These are phyloP conservation scores for Hydrotaea cyrtoneurina DNA, from an alignment of 2,888 invertebrate species.

Conservation along the genomic window DNA sequence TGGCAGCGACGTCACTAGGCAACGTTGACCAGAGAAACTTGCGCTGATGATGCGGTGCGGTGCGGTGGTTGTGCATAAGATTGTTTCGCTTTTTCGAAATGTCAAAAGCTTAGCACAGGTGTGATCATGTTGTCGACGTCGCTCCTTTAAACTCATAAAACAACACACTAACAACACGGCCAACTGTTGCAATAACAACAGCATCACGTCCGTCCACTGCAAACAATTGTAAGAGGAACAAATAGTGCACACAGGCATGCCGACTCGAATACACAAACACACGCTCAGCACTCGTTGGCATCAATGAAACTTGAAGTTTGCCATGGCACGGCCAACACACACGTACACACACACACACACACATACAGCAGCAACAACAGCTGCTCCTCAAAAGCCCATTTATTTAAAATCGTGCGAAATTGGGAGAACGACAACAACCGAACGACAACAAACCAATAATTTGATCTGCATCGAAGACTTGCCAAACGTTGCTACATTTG, in stretches of 20 bases:
- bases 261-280: neutral
- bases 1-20: neutral
- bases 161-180: constrained; percentile 29
- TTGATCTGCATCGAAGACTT: constrained; percentile 47
- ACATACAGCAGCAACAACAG: constrained; percentile 51
- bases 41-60: neutral
- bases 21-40: constrained; percentile 37
- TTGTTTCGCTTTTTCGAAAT: constrained; percentile 67
- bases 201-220: neutral
- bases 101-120: constrained; percentile 69
- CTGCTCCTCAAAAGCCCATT: constrained; percentile 68
- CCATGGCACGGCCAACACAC: neutral
- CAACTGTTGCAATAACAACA: constrained; percentile 42
- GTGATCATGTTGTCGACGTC: constrained; percentile 68
- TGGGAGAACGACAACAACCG: constrained; percentile 55
- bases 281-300: constrained; percentile 39
- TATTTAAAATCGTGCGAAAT: constrained; percentile 66
- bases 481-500: constrained; percentile 13
- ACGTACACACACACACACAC: neutral
- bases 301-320: constrained; percentile 60
- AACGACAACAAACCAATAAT: constrained; percentile 48
- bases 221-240: constrained; percentile 44
- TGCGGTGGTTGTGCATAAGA: constrained; percentile 54
- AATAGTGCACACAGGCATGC: constrained; percentile 42
- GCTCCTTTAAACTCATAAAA: constrained; percentile 58